Conservation (phyloP, 2,113 vertebrate species). For the Phaethon lepturus region DNA sequence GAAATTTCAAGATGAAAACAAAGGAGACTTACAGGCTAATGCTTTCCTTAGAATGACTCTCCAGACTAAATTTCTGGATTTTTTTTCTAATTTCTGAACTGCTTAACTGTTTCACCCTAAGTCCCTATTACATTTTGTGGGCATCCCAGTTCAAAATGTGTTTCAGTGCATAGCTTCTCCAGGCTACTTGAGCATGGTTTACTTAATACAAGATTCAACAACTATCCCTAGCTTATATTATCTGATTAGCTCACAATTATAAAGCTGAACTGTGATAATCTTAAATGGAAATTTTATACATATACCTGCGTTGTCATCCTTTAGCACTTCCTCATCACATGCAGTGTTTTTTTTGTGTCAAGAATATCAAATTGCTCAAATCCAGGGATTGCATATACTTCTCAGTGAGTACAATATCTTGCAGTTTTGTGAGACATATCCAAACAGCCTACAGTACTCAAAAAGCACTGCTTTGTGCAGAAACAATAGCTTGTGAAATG, state of each 20-base stretch:
- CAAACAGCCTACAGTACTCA: background rate
- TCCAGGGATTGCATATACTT: background rate
- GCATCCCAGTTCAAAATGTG: background rate
- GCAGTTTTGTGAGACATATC: background rate
- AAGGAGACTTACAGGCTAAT: background rate
- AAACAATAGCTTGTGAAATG: conserved; percentile 9
- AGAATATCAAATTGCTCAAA: background rate
- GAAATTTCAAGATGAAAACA: conserved; percentile 28
- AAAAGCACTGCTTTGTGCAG: background rate
- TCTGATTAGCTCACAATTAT: background rate
- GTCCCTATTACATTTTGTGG: background rate
- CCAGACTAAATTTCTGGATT: background rate
- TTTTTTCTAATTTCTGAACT: background rate
- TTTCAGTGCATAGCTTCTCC: background rate
- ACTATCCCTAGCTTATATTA: background rate
- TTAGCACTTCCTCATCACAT: background rate
- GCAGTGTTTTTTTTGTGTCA: background rate
- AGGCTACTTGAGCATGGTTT: background rate
- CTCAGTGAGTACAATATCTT: background rate
- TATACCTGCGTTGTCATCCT: background rate
- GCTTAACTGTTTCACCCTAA: background rate
- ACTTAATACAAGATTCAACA: background rate
- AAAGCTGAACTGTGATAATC: background rate
- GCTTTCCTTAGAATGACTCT: background rate
- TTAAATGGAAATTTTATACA: background rate